phyloP scores from a whole-genome alignment of 2,113 vertebrate species.

The Antidorcas marsupialis region DNA sequence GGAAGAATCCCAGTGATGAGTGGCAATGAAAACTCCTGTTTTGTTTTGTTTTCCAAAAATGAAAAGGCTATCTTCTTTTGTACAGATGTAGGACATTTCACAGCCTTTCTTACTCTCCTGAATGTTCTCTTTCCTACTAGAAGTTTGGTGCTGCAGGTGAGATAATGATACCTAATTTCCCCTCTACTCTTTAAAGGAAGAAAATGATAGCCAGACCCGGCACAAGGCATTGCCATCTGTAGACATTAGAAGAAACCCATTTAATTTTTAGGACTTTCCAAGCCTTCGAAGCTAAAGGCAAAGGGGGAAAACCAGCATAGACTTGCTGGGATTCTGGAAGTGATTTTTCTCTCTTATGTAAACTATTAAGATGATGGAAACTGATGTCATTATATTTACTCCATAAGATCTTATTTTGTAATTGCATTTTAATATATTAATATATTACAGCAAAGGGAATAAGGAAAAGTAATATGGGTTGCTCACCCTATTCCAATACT shows the following conservation, averaged over 20 bases:
- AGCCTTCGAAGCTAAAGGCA: conserved; percentile 74
- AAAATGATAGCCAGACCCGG: conserved; percentile 76
- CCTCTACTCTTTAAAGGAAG: conserved; percentile 57
- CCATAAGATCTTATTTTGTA: conserved; percentile 16
- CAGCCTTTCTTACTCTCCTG: background rate
- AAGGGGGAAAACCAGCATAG: background rate
- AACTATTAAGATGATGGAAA: conserved; percentile 53
- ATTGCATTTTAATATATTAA: conserved; percentile 48
- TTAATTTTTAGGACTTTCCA: conserved; percentile 82
- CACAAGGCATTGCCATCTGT: conserved; percentile 82
- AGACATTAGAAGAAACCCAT: conserved; percentile 82
- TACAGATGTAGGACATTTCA: conserved; percentile 74
- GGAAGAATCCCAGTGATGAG: conserved; percentile 1
- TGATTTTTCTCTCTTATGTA: conserved; percentile 29
- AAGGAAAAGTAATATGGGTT: conserved; percentile 57
- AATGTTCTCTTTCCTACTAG: conserved; percentile 65
- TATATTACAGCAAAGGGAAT: conserved; percentile 42
- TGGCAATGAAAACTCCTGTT: conserved; percentile 32
- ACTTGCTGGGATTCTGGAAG: conserved; percentile 45
- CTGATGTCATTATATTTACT: conserved; percentile 36
- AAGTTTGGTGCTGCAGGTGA: conserved; percentile 59
- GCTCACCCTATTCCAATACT: background rate
- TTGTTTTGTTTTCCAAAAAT: conserved; percentile 36
- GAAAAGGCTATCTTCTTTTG: conserved; percentile 78
- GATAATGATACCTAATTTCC: conserved; percentile 45